Evolutionary conservation across 2,797 vertebrate species (phyloP), one percentile per base, ranked within the genome.

Genomic region (Ibycter americanus): DNA sequence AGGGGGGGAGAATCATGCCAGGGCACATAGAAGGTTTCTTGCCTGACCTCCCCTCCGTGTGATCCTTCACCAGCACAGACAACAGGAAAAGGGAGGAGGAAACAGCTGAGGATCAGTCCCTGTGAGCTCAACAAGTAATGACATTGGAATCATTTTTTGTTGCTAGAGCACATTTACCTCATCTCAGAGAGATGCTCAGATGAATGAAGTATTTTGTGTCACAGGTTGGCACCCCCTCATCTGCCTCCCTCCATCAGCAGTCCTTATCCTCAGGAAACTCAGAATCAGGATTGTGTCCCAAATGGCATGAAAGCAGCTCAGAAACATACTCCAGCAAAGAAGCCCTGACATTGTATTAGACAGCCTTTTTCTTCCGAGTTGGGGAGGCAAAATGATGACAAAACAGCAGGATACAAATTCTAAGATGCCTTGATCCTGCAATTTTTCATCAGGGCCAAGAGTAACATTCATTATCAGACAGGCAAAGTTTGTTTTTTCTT

Each of bases 401-500:
- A 68, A 97, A 85, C 17, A 89, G n/a, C 2, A 1, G 61, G 68
- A 47, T 34, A 51, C 49, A 63, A 72, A 78, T 83, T 79, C 63
- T 87, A 49, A 78, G 40, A 52, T 70, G 61, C 42, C 61, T 83
- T 56, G 31, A 85, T 91, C 49, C 76, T 9, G 1, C 34, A 32
- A 6, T 74, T 79, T 96, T 92, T 80, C 54, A 34, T 63, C 32
- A 31, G 46, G 34, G 56, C 61, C 61, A 54, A 78, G 58, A 78
- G 76, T 74, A 91, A 91, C 68, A 25, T 70, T 91, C 3, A 0
- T 91, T 96, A 92, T 96, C 65, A 0, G 76, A 71, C 74, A 85
- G 49, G 32, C 79, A 78, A 77, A 74, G 70, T 88, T 93, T 93
- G 80, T 80, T 84, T 96, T 96, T 92, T 78, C 63, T 96, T 91